Percentiles rank a stretch among this genome's conserved stretches.
Evolutionary conservation across 2,888 invertebrate species (phyloP).

Genomic region (Axea sp.): DNA sequence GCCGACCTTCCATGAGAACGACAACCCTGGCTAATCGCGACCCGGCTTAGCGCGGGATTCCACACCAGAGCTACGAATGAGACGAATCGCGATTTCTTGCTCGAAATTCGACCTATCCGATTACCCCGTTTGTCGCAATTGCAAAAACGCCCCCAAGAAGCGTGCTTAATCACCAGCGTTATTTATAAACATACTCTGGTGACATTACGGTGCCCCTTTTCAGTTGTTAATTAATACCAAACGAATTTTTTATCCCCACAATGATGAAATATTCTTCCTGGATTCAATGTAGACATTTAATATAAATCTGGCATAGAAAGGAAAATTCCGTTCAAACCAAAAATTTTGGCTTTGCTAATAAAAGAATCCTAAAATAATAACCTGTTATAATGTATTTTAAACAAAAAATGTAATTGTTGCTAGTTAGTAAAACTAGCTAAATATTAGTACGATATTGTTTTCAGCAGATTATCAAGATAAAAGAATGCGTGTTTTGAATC

Average conservation of each 20-base stretch:
- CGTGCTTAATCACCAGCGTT: constrained; percentile 16
- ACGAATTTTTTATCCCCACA: constrained; percentile 11
- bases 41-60: constrained; percentile 30
- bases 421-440: too few species aligned
- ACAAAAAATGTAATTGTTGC: too few species aligned
- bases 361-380: too few species aligned
- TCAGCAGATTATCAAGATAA: too few species aligned
- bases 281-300: too few species aligned
- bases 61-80: constrained; percentile 47
- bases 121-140: not conserved
- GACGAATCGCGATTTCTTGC: constrained; percentile 59
- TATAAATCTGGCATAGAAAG: too few species aligned
- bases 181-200: constrained; percentile 36
- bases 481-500: too few species aligned
- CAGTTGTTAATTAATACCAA: constrained; percentile 27
- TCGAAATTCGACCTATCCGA: constrained; percentile 48
- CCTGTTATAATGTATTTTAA: too few species aligned
- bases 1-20: constrained; percentile 62
- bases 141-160: constrained; percentile 18
- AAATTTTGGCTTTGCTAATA: too few species aligned
- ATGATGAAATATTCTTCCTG: too few species aligned
- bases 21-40: constrained; percentile 58
- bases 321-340: too few species aligned
- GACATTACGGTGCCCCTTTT: constrained; percentile 6
- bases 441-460: too few species aligned